Conservation (phyloP, 2,797 vertebrate genomes). For the Helicolenus hilgendorfi region DNA sequence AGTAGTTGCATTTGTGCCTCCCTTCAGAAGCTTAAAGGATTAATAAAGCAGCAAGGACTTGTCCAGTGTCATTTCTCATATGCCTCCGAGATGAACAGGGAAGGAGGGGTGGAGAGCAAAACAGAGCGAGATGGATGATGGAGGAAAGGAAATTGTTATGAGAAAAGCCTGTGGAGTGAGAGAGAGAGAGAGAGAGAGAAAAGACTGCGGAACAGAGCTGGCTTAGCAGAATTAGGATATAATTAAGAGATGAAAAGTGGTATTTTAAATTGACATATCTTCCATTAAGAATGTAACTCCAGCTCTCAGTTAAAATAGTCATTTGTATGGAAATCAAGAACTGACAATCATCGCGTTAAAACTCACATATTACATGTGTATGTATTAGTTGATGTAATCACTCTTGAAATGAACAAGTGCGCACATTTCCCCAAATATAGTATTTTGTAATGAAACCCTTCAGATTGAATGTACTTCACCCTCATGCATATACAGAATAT, state of each 20-base stretch:
- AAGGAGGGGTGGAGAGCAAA: slow-evolving; percentile 37
- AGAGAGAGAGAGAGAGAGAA: not conserved
- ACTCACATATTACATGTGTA: not conserved
- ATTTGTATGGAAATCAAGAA: slow-evolving; percentile 41
- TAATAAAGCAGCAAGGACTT: slow-evolving; percentile 83
- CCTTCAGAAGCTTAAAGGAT: slow-evolving; percentile 81
- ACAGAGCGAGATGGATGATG: slow-evolving; percentile 68
- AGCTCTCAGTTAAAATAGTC: slow-evolving; percentile 20
- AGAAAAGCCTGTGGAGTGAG: slow-evolving; percentile 45
- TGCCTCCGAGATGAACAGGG: slow-evolving; percentile 70
- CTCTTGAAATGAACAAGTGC: not conserved
- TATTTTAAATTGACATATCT: slow-evolving; percentile 45
- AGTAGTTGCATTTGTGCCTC: slow-evolving; percentile 70
- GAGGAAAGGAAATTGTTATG: slow-evolving; percentile 59
- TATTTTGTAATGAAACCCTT: slow-evolving; percentile 7
- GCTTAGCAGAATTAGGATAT: slow-evolving; percentile 61
- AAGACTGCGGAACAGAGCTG: not conserved
- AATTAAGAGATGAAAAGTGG: slow-evolving; percentile 70
- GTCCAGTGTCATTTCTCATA: slow-evolving; percentile 79
- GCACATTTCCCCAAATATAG: not conserved
- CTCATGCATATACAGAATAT: slow-evolving; percentile 3
- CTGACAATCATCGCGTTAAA: not conserved
- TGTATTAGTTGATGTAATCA: slow-evolving; percentile 17
- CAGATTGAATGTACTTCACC: slow-evolving; percentile 30
- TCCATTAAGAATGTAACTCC: slow-evolving; percentile 39